Base-by-base conservation (phyloP, 2,113 vertebrate genomes). In the Anolis carolinensis region DNA sequence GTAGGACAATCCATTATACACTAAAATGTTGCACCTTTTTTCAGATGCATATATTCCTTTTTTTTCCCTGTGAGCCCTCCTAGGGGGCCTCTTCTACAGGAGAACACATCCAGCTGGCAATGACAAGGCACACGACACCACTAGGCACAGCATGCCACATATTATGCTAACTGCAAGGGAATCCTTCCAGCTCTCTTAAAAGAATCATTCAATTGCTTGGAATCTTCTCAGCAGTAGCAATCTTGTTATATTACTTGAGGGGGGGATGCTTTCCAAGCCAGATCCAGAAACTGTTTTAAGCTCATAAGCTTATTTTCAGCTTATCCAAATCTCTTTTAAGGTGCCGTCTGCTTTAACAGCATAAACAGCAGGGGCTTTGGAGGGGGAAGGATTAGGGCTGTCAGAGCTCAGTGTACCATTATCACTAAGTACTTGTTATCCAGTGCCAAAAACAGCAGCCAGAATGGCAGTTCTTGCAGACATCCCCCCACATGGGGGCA, bases 271-370 rank as follows among this genome's bases (percentile, higher is more conserved):
- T 18, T 59, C 55, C 25, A 83, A 74, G 71, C 34, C 55, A 62
- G 55, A 63, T 83, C 71, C 14, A 9, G 25, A 63, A 79, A 9
- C 44, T 10, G 6, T 68, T 77, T 85, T 70, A 78, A 85, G 25
- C 21, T 68, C 65, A 70, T 79, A 71, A 78, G 32, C 63, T 78
- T 85, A 39, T 78, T 85, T 78, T 68, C 74, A 39, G 32, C 23
- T 85, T 85, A 85, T 30, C 32, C 75, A 68, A 77, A 85, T 85
- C 83, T 55, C 63, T 78, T 70, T 70, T 85, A 85, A 85, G 63
- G 48, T 30, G 62, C 23, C 68, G 23, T 70, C 63, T 68, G 83
- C 65, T 78, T 78, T 78, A 78, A 78, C 63, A 78, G 36, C 67
- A 67, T 70, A 63, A 36, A 27, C 44, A 50, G 62, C 62, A 77